A percentile compares a stretch with the other conserved stretches of the same genome.
These are phyloP conservation scores for Phyllotreta striolata DNA, from an alignment of 2,888 invertebrate species.

Conservation along the genomic window DNA sequence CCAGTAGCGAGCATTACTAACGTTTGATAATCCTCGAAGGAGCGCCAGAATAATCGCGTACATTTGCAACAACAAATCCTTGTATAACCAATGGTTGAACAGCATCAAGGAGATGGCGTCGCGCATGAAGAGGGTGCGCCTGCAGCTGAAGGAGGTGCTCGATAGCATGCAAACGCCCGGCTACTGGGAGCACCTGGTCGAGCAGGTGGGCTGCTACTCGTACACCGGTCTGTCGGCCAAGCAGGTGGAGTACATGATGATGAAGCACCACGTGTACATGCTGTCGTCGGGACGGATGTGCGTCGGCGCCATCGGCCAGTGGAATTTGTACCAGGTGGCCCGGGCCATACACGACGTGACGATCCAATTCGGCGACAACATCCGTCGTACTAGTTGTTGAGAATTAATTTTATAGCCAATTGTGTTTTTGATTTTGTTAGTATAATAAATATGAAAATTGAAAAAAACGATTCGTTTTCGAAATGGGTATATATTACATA, in stretches of 20 bases:
- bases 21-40: too few relatives aligned
- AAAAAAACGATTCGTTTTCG: too few relatives aligned
- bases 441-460: too few relatives aligned
- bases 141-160: slow-evolving; percentile 74
- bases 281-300: slow-evolving; percentile 92
- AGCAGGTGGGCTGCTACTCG: slow-evolving; percentile 97
- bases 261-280: slow-evolving; percentile 89
- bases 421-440: too few relatives aligned
- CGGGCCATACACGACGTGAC: slow-evolving; percentile 73
- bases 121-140: slow-evolving; percentile 87
- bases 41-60: slow-evolving; percentile 86
- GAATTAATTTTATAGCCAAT: too few relatives aligned
- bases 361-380: too few relatives aligned
- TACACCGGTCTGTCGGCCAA: slow-evolving; percentile 77
- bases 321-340: slow-evolving; percentile 92
- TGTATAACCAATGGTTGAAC: slow-evolving; percentile 81
- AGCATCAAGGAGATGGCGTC: slow-evolving; percentile 59
- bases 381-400: too few relatives aligned
- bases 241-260: slow-evolving; percentile 70
- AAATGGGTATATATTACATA: too few relatives aligned
- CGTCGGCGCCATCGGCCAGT: slow-evolving; percentile 90
- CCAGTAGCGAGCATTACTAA: too few relatives aligned
- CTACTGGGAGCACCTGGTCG: slow-evolving; percentile 92
- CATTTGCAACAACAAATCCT: slow-evolving; percentile 76
- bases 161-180: slow-evolving; percentile 84